Percentiles rank a stretch among this genome's conserved stretches.
phyloP scores from a whole-genome alignment of 2,888 invertebrate genomes.

The Ceramica pisi region DNA sequence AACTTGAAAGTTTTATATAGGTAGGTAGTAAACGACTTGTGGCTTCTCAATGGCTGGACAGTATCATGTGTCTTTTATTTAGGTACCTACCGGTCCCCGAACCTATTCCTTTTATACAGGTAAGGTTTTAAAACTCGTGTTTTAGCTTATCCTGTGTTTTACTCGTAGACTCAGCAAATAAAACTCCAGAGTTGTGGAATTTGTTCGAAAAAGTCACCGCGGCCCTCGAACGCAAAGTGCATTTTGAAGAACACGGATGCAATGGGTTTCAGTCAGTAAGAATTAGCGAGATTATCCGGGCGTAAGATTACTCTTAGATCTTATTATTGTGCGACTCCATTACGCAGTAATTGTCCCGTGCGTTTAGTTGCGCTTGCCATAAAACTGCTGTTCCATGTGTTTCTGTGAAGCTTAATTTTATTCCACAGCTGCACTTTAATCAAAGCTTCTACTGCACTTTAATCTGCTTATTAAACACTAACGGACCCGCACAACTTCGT shows the following conservation, averaged over 20 bases:
- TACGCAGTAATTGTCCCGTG: conserved; percentile 37
- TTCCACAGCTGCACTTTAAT: too few relatives aligned
- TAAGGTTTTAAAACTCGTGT: neutral
- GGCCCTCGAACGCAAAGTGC: too few relatives aligned
- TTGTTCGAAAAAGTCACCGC: too few relatives aligned
- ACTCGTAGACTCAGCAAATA: neutral
- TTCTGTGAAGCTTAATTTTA: conserved; percentile 23
- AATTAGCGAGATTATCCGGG: conserved; percentile 34
- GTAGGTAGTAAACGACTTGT: conserved; percentile 20
- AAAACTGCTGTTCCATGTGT: conserved; percentile 35
- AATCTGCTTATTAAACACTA: too few relatives aligned
- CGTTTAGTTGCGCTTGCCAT: conserved; percentile 27
- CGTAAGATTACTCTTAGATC: conserved; percentile 32
- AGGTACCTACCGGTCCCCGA: neutral
- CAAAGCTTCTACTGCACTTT: conserved; percentile 9
- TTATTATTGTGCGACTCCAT: conserved; percentile 33
- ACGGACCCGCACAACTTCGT: too few relatives aligned
- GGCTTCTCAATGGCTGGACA: conserved; percentile 7
- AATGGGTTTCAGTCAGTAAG: too few relatives aligned
- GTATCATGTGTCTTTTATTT: conserved; percentile 4
- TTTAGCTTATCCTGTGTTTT: neutral
- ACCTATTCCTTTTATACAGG: too few relatives aligned
- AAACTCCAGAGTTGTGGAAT: neutral
- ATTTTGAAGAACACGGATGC: too few relatives aligned
- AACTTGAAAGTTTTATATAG: conserved; percentile 26